Conservation (phyloP, 2,797 vertebrate genomes). For the Octomys mimax region DNA sequence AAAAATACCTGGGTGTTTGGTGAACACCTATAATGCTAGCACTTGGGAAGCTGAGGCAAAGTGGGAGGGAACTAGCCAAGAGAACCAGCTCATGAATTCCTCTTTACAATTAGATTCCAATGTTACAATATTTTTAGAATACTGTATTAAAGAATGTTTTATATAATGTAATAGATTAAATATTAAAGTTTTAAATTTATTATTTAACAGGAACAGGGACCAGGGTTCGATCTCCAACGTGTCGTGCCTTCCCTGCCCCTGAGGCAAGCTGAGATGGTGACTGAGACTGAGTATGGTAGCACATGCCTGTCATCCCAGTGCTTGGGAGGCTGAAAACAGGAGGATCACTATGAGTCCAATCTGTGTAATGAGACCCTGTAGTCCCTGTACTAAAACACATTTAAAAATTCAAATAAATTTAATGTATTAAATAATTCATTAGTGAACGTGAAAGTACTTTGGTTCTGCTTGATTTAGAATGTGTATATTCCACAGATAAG, state of each 20-base stretch:
- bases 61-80: background rate
- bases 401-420: background rate
- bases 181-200: background rate
- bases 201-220: background rate
- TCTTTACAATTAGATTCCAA: slow-evolving; percentile 30
- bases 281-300: no score
- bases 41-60: background rate
- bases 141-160: slow-evolving; percentile 27
- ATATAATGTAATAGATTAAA: background rate
- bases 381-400: no score
- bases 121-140: slow-evolving; percentile 36
- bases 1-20: background rate
- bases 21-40: no score
- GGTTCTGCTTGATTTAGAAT: slow-evolving; percentile 4
- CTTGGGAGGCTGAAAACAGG: no score
- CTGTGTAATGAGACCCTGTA: no score
- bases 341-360: no score
- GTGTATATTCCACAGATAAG: background rate
- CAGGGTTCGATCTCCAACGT: no score
- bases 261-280: no score
- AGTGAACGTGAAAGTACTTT: slow-evolving; percentile 13
- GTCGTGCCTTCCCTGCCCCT: no score
- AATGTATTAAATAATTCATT: slow-evolving; percentile 3
- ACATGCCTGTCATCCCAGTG: no score
- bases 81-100: background rate